Evolutionary conservation across 2,888 invertebrate genomes (phyloP).

Genomic region (Lasioglossum pauxillum): DNA sequence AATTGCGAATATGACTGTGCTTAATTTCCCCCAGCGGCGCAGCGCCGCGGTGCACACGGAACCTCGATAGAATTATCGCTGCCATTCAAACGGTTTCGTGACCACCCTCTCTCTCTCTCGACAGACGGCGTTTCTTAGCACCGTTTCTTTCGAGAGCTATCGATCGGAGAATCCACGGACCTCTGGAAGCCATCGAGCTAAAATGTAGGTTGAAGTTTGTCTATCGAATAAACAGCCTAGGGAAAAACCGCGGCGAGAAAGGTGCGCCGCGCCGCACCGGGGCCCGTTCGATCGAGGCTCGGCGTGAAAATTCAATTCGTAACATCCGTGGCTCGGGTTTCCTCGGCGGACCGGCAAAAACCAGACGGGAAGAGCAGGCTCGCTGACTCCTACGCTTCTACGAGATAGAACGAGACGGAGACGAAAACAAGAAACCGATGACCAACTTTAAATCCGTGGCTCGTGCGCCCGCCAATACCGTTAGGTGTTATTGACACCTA

Average conservation of each 20-base stretch:
- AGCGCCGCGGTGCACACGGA: conserved; percentile 49
- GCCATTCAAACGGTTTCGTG: conserved; percentile 19
- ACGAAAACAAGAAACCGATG: conserved; percentile 68
- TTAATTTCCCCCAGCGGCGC: conserved; percentile 76
- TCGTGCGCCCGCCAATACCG: conserved; percentile 76
- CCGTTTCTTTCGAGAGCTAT: background rate
- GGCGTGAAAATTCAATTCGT: conserved; percentile 71
- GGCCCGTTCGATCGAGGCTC: conserved; percentile 8
- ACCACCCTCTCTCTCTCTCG: background rate
- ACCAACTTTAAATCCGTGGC: conserved; percentile 76
- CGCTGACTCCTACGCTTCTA: conserved; percentile 63
- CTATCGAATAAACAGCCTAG: background rate
- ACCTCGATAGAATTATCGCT: conserved; percentile 64
- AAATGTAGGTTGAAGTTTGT: background rate
- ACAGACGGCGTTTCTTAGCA: background rate
- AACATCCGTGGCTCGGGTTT: conserved; percentile 55
- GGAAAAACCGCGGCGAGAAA: background rate
- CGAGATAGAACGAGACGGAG: conserved; percentile 5
- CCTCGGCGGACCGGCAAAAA: conserved; percentile 31
- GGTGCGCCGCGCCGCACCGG: background rate
- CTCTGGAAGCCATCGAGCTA: background rate
- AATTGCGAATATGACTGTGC: conserved; percentile 83
- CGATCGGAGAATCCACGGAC: background rate
- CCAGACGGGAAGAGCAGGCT: conserved; percentile 36
- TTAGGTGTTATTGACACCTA: conserved; percentile 68